Base-by-base conservation (phyloP, 2,797 vertebrate genomes). In the Yasuhikotakia modesta region DNA sequence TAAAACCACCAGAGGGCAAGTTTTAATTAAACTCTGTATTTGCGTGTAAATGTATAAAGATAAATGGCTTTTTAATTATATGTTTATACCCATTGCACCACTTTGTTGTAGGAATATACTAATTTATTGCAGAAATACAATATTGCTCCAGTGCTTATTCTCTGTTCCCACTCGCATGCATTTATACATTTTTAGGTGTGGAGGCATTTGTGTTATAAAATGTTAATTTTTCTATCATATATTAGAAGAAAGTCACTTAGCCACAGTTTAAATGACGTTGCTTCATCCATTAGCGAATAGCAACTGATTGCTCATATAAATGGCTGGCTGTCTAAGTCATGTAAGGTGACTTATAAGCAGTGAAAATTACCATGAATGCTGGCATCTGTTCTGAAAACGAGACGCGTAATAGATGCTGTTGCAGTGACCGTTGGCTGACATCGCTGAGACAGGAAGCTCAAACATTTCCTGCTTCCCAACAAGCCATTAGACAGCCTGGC, bases 1-100 rank as follows among this genome's bases (percentile, higher is more conserved):
- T 80, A 71, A 58, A 57, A 76, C 81, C 87, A n/a, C 85, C 83
- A 89, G 85, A 85, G 86, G 87, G 85, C 82, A 85, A 76, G 67
- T 50, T 76, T 27, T 27, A 2, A n/a, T n/a, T n/a, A n/a, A n/a
- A n/a, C n/a, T n/a, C n/a, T n/a, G n/a, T n/a, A n/a, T n/a, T n/a
- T n/a, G n/a, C n/a, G n/a, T n/a, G n/a, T n/a, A n/a, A n/a, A n/a
- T n/a, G n/a, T n/a, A n/a, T n/a, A n/a, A n/a, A n/a, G n/a, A n/a
- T n/a, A n/a, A n/a, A n/a, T n/a, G n/a, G n/a, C n/a, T n/a, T n/a
- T n/a, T n/a, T n/a, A 27, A 27, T 43, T 43, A 43, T 43, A 10
- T 43, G 11, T 11, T 43, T 43, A 10, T 11, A 43, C 1, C 39
- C 39, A 43, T 10, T 10, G 39, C n/a, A n/a, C n/a, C n/a, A n/a